phyloP scores from a whole-genome alignment of 2,113 vertebrate genomes.

The Tachuris rubrigastra region DNA sequence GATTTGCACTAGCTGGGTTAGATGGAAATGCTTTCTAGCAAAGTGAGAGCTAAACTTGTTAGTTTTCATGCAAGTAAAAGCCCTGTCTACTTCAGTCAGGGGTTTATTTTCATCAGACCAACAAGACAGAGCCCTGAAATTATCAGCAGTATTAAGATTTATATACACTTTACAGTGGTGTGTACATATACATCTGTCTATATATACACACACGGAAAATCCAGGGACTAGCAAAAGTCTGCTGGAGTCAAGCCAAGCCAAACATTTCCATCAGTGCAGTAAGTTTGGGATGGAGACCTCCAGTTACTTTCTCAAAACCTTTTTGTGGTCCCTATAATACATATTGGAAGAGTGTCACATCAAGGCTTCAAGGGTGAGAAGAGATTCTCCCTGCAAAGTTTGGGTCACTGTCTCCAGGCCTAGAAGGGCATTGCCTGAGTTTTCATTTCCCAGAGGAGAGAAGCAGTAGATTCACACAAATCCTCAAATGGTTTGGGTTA shows the following conservation, averaged over 20 bases:
- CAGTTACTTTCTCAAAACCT: neutral
- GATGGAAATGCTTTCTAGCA: neutral
- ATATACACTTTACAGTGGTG: no score
- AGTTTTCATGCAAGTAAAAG: neutral
- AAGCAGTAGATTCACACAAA: neutral
- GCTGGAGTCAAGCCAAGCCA: neutral
- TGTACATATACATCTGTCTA: neutral
- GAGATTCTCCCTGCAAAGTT: neutral
- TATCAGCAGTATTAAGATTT: neutral
- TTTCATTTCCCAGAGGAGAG: neutral
- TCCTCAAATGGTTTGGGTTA: neutral
- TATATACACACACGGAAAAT: neutral
- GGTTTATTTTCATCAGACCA: neutral
- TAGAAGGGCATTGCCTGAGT: neutral
- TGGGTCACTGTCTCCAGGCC: neutral
- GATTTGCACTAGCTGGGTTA: neutral
- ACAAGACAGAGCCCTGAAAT: neutral
- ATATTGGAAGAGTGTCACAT: accelerated
- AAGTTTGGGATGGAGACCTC: neutral
- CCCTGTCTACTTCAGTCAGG: neutral
- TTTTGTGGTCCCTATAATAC: neutral
- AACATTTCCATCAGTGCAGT: neutral
- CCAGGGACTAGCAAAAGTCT: neutral
- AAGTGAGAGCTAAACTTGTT: neutral
- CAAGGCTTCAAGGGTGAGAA: neutral